Base-by-base conservation (phyloP, 2,797 vertebrate genomes). In the Schizopygopsis pylzovi region DNA sequence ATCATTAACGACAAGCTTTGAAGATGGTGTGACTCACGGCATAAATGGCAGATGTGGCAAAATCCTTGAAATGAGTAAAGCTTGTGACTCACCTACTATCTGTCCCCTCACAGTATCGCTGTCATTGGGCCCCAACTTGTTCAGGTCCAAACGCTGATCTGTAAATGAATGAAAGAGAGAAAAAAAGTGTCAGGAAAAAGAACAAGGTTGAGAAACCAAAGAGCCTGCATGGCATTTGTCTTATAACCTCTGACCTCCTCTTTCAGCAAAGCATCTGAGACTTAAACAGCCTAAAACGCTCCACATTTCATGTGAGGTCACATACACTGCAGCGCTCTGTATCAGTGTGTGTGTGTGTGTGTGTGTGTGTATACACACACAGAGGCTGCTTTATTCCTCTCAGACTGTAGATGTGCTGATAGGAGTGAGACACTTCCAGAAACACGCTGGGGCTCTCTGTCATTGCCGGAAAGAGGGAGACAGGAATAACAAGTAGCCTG, bases 121-220 rank as follows among this genome's bases (percentile, higher is more conserved):
- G 95, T 99, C 98, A 88, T 97, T 98, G 93, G 97, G 97, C 89
- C 97, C 98, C 92, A 99, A 94, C 96, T 98, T 99, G 97, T 98
- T 99, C 95, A 99, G 94, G 95, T 99, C 98, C 95, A 99, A 96
- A 94, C 98, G 97, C 96, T 99, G 98, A 94, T 99, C 98, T 99
- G 96, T 90, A 56, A 87, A 89, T 87, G 2, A 85, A 59, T 81
- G 20, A 78, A 6, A 79, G 65, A 52, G 15, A 33, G 9, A 10
- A 1, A 0, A 61, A 59, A 43, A 0, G 10, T 8, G 63, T 49
- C 71, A 37, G 49, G 37, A 20, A 9, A 49, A 11, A 28, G 22
- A 65, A 41, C 22, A 33, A 20, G 52, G n/a, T 4, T 63, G 59
- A 43, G 73, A 68, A 84, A 78, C 61, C 6, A 13, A 63, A n/a